Evolutionary conservation across 2,888 invertebrate genomes (phyloP).

Genomic region (Andrena bucephala): DNA sequence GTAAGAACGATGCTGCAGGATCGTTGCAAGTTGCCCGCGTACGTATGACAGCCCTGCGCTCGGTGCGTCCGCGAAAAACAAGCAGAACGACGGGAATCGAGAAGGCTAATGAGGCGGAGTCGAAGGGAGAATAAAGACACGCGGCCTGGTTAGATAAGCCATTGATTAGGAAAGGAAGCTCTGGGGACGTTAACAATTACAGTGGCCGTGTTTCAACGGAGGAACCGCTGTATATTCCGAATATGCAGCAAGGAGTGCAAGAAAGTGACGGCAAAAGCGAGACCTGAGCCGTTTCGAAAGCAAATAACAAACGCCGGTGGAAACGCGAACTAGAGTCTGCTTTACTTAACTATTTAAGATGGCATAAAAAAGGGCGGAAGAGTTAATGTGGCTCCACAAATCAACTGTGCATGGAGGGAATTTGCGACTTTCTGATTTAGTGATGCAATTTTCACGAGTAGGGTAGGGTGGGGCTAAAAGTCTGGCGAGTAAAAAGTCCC

Average conservation of each 20-base stretch:
- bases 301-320: neutral
- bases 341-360: neutral
- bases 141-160: conserved; percentile 45
- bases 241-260: neutral
- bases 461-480: too few relatives aligned
- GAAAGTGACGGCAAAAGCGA: neutral
- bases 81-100: conserved; percentile 14
- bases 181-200: conserved; percentile 23
- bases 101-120: conserved; percentile 54
- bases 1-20: conserved; percentile 30
- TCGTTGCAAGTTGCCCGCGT: neutral
- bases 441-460: neutral
- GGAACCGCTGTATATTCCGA: neutral
- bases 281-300: neutral
- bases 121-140: conserved; percentile 42
- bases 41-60: neutral
- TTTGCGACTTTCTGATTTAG: neutral
- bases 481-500: too few relatives aligned
- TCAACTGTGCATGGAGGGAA: neutral
- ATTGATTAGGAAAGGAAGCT: conserved; percentile 47
- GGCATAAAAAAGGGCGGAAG: neutral
- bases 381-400: neutral
- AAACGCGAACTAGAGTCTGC: neutral
- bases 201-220: neutral
- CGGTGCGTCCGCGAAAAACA: neutral